A percentile compares a stretch with the other conserved stretches of the same genome.
These are phyloP conservation scores for Hipposideros larvatus DNA, from an alignment of 2,797 vertebrate genomes.

Conservation along the genomic window DNA sequence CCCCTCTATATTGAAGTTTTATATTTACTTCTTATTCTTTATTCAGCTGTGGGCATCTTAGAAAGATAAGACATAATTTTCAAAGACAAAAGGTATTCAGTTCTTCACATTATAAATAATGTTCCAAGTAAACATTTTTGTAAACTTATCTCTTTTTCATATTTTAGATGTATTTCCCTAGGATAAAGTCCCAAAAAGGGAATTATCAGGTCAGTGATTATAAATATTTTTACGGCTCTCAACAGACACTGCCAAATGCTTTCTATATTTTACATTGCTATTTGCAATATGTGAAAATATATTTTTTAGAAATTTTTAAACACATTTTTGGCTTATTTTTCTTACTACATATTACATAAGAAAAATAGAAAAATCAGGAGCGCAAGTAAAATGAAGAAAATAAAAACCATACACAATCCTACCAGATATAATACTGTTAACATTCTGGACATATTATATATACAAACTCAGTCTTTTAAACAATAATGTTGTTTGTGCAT, in stretches of 20 bases:
- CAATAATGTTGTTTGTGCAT: not conserved
- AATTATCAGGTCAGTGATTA: not conserved
- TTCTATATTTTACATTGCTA: not conserved
- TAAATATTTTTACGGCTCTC: conserved; percentile 47
- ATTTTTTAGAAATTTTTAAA: not conserved
- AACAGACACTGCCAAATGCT: not conserved
- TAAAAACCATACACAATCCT: not conserved
- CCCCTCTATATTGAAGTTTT: not conserved
- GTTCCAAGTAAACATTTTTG: not conserved
- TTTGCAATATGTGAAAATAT: not conserved
- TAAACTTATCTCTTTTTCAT: not conserved
- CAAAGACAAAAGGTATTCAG: not conserved
- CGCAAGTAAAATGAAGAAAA: conserved; percentile 21
- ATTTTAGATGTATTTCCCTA: not conserved
- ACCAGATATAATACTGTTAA: not conserved
- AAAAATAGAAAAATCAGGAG: conserved; percentile 40
- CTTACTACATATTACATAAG: not conserved
- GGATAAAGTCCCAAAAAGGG: not conserved
- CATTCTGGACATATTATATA: not conserved
- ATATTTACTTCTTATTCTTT: conserved; percentile 22
- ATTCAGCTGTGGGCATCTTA: not conserved
- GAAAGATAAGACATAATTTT: not conserved
- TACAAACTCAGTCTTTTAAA: not conserved
- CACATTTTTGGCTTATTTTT: not conserved
- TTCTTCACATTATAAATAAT: conserved; percentile 17